Evolutionary conservation across 2,888 invertebrate species (phyloP).

Genomic region (Agapetus fuscipes): DNA sequence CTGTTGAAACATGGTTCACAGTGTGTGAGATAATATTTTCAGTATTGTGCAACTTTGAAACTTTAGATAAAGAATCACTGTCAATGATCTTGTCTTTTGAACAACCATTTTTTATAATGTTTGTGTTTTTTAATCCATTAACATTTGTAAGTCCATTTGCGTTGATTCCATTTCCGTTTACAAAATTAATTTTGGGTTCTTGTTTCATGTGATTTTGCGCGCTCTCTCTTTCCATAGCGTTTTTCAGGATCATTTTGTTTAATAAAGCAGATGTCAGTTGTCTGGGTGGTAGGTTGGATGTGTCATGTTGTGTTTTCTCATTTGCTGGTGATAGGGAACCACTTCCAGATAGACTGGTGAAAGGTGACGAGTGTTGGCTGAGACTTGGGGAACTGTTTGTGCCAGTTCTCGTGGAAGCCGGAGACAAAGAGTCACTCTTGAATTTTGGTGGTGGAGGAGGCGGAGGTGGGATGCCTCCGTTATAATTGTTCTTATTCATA

Average conservation of each 20-base stretch:
- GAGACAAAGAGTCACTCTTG: constrained; percentile 11
- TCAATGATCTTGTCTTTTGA: no score
- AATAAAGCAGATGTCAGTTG: constrained; percentile 18
- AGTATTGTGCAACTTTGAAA: no score
- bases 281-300: constrained; percentile 13
- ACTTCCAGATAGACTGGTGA: constrained; percentile 18
- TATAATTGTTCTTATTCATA: constrained; percentile 5
- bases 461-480: constrained; percentile 19
- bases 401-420: constrained; percentile 3
- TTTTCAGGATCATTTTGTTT: constrained; percentile 16
- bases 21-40: no score
- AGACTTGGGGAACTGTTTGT: constrained; percentile 12
- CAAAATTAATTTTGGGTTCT: no score
- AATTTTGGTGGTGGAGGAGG: constrained; percentile 23
- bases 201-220: no score
- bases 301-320: constrained; percentile 9
- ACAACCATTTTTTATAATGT: no score
- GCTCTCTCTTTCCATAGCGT: no score
- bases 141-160: no score
- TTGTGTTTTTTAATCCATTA: no score
- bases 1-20: no score
- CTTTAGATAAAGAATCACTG: no score
- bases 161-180: constrained; percentile 5
- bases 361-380: constrained; percentile 26
- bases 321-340: constrained; percentile 20